These are phyloP conservation scores for Sycophila sp. DNA, from an alignment of 1,140 invertebrate genomes.

Conservation along the genomic window DNA sequence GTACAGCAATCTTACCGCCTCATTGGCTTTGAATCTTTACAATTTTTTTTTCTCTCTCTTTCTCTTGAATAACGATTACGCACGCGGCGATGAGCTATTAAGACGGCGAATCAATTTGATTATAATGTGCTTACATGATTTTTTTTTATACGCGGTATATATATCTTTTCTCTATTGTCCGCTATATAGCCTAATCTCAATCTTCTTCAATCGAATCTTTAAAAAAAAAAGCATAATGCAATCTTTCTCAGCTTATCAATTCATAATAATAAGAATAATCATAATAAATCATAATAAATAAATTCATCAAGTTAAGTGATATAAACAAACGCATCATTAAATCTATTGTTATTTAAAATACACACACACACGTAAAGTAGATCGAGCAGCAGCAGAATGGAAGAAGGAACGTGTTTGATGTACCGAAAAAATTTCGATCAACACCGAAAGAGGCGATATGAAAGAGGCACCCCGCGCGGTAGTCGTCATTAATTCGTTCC, in stretches of 20 bases:
- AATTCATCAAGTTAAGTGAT: no score
- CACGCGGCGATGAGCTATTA: not conserved
- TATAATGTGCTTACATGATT: not conserved
- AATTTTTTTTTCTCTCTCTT: not conserved
- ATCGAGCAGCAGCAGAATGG: no score
- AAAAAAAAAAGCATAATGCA: no score
- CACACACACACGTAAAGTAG: no score
- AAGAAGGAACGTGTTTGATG: not conserved
- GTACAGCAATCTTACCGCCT: not conserved
- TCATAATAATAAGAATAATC: no score
- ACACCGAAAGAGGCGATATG: not conserved
- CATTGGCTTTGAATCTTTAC: not conserved
- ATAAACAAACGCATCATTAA: no score
- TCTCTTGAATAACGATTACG: not conserved
- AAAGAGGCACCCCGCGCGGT: conserved; percentile 12
- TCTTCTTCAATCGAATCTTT: no score
- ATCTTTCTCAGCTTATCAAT: no score
- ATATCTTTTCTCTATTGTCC: no score
- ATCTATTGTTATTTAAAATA: no score
- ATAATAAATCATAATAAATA: no score
- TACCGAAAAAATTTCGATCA: not conserved
- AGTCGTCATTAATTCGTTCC: conserved; percentile 31
- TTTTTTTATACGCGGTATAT: not conserved
- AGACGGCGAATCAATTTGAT: conserved; percentile 4
- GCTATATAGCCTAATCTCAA: no score